These are phyloP conservation scores for Chloroceryle inda DNA, from an alignment of 2,797 vertebrate genomes.

Conservation along the genomic window DNA sequence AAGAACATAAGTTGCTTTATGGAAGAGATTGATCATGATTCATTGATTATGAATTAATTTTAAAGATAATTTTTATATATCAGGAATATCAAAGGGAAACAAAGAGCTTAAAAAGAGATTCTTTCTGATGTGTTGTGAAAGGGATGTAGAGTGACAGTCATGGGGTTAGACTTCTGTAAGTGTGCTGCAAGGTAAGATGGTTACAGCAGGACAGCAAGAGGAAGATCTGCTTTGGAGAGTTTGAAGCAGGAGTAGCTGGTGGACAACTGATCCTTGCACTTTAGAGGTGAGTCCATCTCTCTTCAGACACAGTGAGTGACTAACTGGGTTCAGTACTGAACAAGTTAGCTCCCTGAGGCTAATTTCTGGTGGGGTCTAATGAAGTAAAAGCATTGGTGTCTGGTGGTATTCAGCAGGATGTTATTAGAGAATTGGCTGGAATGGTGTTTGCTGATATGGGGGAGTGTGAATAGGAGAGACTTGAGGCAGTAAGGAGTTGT, in stretches of 20 bases:
- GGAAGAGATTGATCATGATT: not conserved
- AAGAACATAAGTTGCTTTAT: not conserved
- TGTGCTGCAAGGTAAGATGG: not conserved
- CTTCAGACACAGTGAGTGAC: not conserved
- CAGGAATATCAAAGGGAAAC: not conserved
- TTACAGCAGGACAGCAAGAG: not conserved
- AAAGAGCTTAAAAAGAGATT: not conserved
- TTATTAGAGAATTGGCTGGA: not conserved
- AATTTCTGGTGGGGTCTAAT: not conserved
- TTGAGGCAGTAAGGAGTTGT: not conserved
- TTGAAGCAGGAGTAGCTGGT: not conserved
- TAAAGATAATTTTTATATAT: not conserved
- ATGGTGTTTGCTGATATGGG: not conserved
- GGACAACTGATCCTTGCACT: accelerated
- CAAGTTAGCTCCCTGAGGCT: not conserved
- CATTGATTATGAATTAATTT: not conserved
- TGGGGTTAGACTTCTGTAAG: not conserved
- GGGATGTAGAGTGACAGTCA: not conserved
- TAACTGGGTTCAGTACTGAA: not conserved
- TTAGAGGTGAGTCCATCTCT: not conserved
- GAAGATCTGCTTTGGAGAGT: not conserved
- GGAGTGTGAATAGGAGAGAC: not conserved
- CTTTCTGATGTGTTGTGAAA: not conserved
- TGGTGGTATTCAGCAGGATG: not conserved
- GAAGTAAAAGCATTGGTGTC: not conserved